phyloP scores from a whole-genome alignment of 92 coral and sea anemone genomes.

The Bergia sp. region DNA sequence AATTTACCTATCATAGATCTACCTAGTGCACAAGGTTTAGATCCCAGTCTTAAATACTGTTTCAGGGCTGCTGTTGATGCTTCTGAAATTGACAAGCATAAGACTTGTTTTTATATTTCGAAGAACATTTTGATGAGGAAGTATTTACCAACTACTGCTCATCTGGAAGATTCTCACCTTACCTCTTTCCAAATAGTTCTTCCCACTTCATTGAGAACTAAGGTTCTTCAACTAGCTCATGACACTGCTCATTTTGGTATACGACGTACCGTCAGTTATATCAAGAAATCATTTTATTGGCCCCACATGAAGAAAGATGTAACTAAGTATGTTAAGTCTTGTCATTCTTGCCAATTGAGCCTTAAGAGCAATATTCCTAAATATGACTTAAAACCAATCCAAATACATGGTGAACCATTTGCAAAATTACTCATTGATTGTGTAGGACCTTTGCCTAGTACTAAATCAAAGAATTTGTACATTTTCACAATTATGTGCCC shows the following conservation, averaged over 20 bases:
- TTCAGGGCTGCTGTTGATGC: neutral
- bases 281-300: neutral
- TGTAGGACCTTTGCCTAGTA: neutral
- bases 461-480: neutral
- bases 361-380: slow-evolving; percentile 8
- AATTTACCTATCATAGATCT: slow-evolving; percentile 9
- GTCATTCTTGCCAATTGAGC: slow-evolving; percentile 13
- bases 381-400: slow-evolving; percentile 1
- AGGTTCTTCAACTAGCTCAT: slow-evolving; percentile 1
- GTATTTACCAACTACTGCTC: neutral
- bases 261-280: neutral
- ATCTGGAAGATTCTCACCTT: neutral
- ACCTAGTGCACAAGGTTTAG: neutral
- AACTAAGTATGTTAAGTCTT: neutral
- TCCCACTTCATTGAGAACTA: neutral
- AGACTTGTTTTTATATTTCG: neutral
- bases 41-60: slow-evolving; percentile 6
- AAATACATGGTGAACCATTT: slow-evolving; percentile 17
- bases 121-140: slow-evolving; percentile 17
- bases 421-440: slow-evolving; percentile 8
- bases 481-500: slow-evolving; percentile 5
- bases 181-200: neutral
- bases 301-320: neutral
- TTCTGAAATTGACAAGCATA: neutral
- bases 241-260: slow-evolving; percentile 13